Base-by-base conservation (phyloP, 2,797 vertebrate genomes). In the Salmo trutta region DNA sequence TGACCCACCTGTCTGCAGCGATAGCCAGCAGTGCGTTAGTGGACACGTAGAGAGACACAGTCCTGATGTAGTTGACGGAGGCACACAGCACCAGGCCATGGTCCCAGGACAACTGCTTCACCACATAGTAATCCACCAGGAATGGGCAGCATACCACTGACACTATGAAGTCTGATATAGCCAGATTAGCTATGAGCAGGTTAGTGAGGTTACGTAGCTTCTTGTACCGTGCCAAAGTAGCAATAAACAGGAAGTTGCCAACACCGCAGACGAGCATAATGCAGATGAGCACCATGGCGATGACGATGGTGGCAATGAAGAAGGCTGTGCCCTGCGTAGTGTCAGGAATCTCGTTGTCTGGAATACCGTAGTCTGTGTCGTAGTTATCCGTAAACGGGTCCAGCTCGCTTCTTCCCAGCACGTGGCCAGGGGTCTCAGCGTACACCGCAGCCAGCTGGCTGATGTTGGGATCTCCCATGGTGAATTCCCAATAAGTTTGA, bases 61-160 rank as follows among this genome's bases (percentile, higher is more conserved):
- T 98, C 19, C 95, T 91, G 16, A 99, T 93, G 84, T 99, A 99
- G 91, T 98, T 99, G 83, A 99, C 93, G 0, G 96, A 96, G 71
- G 96, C 95, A 1, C 98, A 99, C 51, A 99, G 93, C 83, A 96
- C 53, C 0, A 97, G 91, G 41, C 98, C 98, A 0, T 99, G 97
- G 80, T 96, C 91, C 98, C 98, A 99, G 78, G 97, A 98, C 10
- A 99, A 95, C 86, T 96, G 94, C 36, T 94, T 96, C 3, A 98
- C 95, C 81, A 99, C 98, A 0, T 99, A 99, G 89, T 99, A 99
- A 90, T 99, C 98, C 94, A 99, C 94, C 85, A 99, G 94, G 4
- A 99, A 99, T 0, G 98, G 98, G 76, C 98, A 99, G 90, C 98
- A 99, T 82, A 99, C 94, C 0, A 96, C 95, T 1, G 98, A 96